Evolutionary conservation across 2,888 invertebrate species (phyloP), one percentile per base, ranked within the genome.

Genomic region (Conus canariensis): DNA sequence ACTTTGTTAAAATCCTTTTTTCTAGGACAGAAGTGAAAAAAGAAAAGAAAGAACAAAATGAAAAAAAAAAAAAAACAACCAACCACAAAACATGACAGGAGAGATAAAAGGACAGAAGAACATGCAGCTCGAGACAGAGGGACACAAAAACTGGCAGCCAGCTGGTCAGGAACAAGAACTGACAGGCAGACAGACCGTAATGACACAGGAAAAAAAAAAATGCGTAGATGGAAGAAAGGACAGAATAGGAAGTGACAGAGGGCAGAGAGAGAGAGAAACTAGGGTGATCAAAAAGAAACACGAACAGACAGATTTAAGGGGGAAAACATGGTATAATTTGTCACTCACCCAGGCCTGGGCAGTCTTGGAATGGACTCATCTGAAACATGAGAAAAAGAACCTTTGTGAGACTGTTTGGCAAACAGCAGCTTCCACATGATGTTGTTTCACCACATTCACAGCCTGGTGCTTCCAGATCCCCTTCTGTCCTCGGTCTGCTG

Each of bases 351-450:
- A 64, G 94, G 91, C 89, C 95, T 94, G 25, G 96, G 96, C 56
- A 95, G 95, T 82, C 95, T 94, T 77, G 96, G 96, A 90, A 96
- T 94, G 90, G 93, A 95, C 90, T 96, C 96, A 91, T 95, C 96
- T 96, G 94, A 89, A 94, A 94, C 90, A 89, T 90, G 92, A 88
- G 92, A 90, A 92, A 92, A 89, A 30, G 88, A 82, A 80, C 80
- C 88, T 64, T 90, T 88, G 88, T 89, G 86, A 86, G 82, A 83
- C 2, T 56, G 82, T 83, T 83, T 83, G 82, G 82, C 56, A 83
- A 83, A 83, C 56, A 83, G 22, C 82, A 83, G n/a, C 58, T 83
- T 83, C 82, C 82, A 83, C 82, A 83, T 83, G 80, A 10, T 74
- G 74, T 9, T 74, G 74, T n/a, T 25, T n/a, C 74, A n/a, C 74